These are phyloP conservation scores for Gonatopus flavifemur DNA, from an alignment of 1,140 invertebrate species.

Conservation along the genomic window DNA sequence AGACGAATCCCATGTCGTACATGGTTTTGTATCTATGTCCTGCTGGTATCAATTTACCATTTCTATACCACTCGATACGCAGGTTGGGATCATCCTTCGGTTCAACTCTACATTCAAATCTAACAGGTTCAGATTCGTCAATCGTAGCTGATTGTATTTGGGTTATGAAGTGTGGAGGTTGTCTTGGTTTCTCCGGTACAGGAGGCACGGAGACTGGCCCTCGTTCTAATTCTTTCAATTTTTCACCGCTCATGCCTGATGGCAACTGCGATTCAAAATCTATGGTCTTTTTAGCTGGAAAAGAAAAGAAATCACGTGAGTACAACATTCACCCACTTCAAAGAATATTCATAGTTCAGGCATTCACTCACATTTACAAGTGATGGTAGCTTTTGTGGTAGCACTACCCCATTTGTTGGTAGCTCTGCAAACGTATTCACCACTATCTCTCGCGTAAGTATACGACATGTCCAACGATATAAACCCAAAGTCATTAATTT, in stretches of 20 bases:
- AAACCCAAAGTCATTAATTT: slow-evolving; percentile 91
- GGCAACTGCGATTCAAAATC: slow-evolving; percentile 91
- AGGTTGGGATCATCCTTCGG: slow-evolving; percentile 93
- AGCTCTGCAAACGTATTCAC: slow-evolving; percentile 83
- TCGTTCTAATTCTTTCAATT: slow-evolving; percentile 88
- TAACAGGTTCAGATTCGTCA: slow-evolving; percentile 86
- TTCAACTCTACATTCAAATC: slow-evolving; percentile 93
- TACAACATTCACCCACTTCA: background rate
- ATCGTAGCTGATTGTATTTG: slow-evolving; percentile 80
- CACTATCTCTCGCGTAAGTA: slow-evolving; percentile 80
- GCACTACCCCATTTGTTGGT: slow-evolving; percentile 84
- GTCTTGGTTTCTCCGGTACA: slow-evolving; percentile 67
- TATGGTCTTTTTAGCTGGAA: slow-evolving; percentile 77
- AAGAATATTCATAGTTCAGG: background rate
- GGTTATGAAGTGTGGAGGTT: slow-evolving; percentile 83
- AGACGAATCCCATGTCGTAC: slow-evolving; percentile 94
- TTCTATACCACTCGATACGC: slow-evolving; percentile 89
- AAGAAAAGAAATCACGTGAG: slow-evolving; percentile 2
- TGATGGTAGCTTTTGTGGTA: slow-evolving; percentile 81
- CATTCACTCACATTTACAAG: slow-evolving; percentile 67
- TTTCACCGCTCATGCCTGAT: slow-evolving; percentile 88
- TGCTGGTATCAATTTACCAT: slow-evolving; percentile 82
- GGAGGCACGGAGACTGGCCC: slow-evolving; percentile 72
- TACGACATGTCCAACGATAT: slow-evolving; percentile 87
- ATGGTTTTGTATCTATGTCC: slow-evolving; percentile 90